Evolutionary conservation across 2,888 invertebrate species (phyloP).

Genomic region (Troilus luridus): DNA sequence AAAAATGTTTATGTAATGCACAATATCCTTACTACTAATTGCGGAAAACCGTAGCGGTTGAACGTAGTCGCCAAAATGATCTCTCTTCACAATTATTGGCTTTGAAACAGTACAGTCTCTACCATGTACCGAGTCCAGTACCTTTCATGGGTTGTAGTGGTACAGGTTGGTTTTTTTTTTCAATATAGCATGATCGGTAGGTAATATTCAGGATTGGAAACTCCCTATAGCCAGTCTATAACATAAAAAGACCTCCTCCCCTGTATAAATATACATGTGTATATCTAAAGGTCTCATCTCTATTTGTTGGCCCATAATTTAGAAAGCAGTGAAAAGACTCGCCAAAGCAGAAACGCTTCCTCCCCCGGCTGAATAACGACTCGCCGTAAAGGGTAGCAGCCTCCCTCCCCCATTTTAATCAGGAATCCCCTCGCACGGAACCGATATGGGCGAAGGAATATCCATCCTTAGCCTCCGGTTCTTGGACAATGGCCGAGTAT

Average conservation of each 20-base stretch:
- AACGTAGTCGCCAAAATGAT: no score
- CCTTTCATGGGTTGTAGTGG: no score
- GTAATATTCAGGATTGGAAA: not conserved
- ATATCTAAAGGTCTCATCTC: constrained; percentile 50
- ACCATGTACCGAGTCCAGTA: no score
- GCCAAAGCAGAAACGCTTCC: constrained; percentile 42
- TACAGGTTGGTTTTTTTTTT: no score
- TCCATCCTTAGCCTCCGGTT: constrained; percentile 22
- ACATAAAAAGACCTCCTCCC: not conserved
- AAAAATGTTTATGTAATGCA: no score
- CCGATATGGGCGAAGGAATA: constrained; percentile 48
- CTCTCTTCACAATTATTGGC: no score
- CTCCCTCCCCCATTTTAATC: constrained; percentile 25
- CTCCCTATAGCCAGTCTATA: not conserved
- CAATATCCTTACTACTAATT: no score
- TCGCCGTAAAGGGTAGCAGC: not conserved
- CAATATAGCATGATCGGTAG: not conserved
- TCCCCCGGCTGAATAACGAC: not conserved
- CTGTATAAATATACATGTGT: constrained; percentile 31
- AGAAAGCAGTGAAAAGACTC: constrained; percentile 12
- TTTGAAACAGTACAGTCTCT: no score
- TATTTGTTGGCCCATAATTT: constrained; percentile 46
- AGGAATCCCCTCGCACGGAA: not conserved
- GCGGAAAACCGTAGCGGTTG: no score
- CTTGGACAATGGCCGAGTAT: constrained; percentile 23